Base-by-base conservation (phyloP, 2,113 vertebrate genomes). In the Lagopus leucura region DNA sequence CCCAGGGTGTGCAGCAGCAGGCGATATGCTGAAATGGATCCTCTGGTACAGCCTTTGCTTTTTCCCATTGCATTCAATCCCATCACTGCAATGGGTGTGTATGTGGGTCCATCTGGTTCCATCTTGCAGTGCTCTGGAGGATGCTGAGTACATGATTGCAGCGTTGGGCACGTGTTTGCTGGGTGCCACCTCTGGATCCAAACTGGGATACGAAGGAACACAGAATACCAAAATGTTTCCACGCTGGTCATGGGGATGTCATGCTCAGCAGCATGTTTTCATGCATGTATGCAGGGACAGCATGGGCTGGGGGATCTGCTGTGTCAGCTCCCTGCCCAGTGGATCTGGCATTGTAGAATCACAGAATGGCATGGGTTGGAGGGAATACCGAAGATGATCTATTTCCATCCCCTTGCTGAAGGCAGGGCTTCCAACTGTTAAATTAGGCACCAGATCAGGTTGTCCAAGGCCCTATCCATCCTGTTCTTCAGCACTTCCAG, bases 11-110 rank as follows among this genome's bases (percentile, higher is more conserved):
- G 45, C 90, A 57, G 47, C 0, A 0, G 11, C 36, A 5, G 70
- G 43, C 1, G 3, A 8, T 8, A 36, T 40, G 40, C 48, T 65
- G 82, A 65, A 72, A 13, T 42, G 7, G 0, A 0, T 50, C 74
- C 34, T 54, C 10, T 11, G 36, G 70, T 18, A 47, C 13, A 6
- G 18, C 19, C 45, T 79, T 82, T 72, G 57, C 20, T 57, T 85
- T 88, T 82, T 86, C 11, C 34, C 42, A 15, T 50, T 22, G 28
- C 9, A 4, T 64, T 64, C 54, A 43, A 14, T 18, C 20, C 48
- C 28, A 67, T 28, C 67, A 14, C 27, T 25, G 17, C 28, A n/a
- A 11, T 0, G 27, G 54, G 20, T 38, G 38, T 6, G 2, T 2
- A 0, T 40, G 30, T 17, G 18, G 28, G 6, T 38, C 30, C 66